Evolutionary conservation across 2,113 vertebrate genomes (phyloP).

Genomic region (Corythoichthys intestinalis): DNA sequence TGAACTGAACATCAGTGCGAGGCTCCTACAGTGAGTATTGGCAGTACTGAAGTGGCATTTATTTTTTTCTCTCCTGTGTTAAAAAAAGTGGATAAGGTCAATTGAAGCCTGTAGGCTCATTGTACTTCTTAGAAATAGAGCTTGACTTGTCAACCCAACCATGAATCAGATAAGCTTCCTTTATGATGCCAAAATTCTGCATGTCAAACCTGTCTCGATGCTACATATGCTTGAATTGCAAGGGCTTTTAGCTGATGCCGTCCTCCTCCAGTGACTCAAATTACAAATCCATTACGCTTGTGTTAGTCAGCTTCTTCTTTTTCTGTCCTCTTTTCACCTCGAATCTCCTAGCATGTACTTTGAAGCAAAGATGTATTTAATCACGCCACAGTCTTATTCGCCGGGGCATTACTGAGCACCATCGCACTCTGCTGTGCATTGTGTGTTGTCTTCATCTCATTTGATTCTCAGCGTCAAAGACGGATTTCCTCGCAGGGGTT

Average conservation of each 20-base stretch:
- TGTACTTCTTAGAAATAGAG: conserved; percentile 27
- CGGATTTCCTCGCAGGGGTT: conserved; percentile 41
- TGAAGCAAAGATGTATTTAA: conserved; percentile 23
- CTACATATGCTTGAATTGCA: background rate
- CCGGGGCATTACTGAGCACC: conserved; percentile 28
- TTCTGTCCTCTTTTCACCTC: conserved; percentile 22
- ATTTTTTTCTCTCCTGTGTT: conserved; percentile 25
- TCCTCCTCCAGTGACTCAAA: conserved; percentile 6
- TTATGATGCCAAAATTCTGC: conserved; percentile 11
- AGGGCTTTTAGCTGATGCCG: background rate
- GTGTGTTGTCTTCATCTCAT: conserved; percentile 27
- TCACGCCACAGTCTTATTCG: conserved; percentile 19
- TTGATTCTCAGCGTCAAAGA: conserved; percentile 34
- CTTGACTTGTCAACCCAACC: conserved; percentile 27
- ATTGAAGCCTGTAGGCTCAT: conserved; percentile 32
- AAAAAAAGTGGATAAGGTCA: conserved; percentile 38
- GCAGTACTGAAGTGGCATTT: conserved; percentile 29
- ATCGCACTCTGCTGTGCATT: conserved; percentile 11
- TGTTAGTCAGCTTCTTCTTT: conserved; percentile 15
- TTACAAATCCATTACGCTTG: conserved; percentile 1
- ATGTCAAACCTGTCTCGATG: background rate
- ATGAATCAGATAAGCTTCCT: conserved; percentile 13
- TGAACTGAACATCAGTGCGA: conserved; percentile 19
- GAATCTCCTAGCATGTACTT: conserved; percentile 13
- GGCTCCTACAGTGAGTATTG: conserved; percentile 16